These are phyloP conservation scores for Anas platyrhynchos DNA, from an alignment of 2,113 vertebrate genomes.

Conservation along the genomic window DNA sequence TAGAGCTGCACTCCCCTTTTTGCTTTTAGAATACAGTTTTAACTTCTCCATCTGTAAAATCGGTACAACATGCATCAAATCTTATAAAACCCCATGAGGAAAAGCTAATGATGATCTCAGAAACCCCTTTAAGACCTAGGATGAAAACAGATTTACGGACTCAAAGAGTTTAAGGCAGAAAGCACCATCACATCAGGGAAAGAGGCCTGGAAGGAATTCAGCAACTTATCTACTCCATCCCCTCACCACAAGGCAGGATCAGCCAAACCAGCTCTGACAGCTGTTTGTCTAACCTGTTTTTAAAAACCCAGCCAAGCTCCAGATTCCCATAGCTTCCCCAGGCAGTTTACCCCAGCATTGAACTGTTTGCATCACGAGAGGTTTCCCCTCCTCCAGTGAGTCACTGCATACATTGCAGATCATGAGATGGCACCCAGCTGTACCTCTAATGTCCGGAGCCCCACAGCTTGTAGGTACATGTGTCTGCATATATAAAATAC, in stretches of 20 bases:
- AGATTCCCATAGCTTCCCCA: background rate
- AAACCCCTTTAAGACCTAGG: slow-evolving; percentile 43
- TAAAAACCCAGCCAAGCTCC: background rate
- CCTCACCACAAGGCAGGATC: slow-evolving; percentile 33
- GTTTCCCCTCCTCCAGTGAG: background rate
- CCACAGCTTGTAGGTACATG: background rate
- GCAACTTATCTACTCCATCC: slow-evolving; percentile 25
- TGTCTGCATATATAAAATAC: fast-evolving
- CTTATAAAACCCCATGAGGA: background rate
- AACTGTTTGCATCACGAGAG: background rate
- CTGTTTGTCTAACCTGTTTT: slow-evolving; percentile 43
- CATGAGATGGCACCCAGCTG: background rate
- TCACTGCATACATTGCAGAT: background rate
- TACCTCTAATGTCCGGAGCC: fast-evolving
- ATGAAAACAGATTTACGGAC: slow-evolving; percentile 54
- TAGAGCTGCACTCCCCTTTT: background rate
- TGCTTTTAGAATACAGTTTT: background rate
- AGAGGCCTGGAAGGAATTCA: slow-evolving; percentile 7
- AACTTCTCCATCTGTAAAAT: slow-evolving; percentile 35
- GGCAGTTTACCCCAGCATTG: background rate
- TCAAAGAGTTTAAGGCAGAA: slow-evolving; percentile 46
- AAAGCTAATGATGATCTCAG: slow-evolving; percentile 50
- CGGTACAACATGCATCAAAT: background rate
- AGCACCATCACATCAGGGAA: background rate
- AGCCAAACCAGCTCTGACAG: slow-evolving; percentile 43